Evolutionary conservation across 2,797 vertebrate genomes (phyloP).

Genomic region (Chelidonichthys spinosus): DNA sequence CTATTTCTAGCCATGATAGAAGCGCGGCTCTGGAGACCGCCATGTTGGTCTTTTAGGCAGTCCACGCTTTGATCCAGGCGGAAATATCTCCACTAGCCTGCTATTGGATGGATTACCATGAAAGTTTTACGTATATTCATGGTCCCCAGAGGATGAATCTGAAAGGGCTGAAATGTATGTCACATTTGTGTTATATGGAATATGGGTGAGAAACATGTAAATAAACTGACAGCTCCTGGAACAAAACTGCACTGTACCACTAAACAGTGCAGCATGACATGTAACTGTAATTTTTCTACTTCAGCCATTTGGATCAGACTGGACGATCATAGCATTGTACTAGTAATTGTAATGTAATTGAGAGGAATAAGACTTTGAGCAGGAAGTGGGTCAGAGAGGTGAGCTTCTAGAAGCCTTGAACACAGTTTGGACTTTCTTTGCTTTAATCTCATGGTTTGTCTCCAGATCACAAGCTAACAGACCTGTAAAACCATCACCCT

Average conservation of each 20-base stretch:
- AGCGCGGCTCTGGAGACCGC: neutral
- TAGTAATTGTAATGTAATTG: constrained; percentile 33
- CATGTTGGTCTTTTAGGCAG: neutral
- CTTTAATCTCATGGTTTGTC: constrained; percentile 15
- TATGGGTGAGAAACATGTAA: neutral
- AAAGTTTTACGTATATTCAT: neutral
- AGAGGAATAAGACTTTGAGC: constrained; percentile 37
- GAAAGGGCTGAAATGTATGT: constrained; percentile 1
- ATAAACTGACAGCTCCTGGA: neutral
- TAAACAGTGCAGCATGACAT: neutral
- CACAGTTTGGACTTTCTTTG: neutral
- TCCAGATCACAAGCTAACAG: constrained; percentile 13
- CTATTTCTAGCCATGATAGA: constrained; percentile 25
- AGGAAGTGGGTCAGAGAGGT: constrained; percentile 27
- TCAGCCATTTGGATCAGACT: constrained; percentile 4
- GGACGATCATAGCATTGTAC: constrained; percentile 31
- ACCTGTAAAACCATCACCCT: constrained; percentile 13
- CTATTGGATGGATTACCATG: neutral
- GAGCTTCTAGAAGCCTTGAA: constrained; percentile 1
- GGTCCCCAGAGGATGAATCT: neutral
- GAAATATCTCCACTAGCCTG: constrained; percentile 1
- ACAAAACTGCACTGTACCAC: neutral
- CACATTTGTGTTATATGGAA: neutral
- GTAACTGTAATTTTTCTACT: constrained; percentile 6
- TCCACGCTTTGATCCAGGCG: constrained; percentile 1